Base-by-base conservation (phyloP, 2,888 invertebrate species). In the Chrysolina americana region DNA sequence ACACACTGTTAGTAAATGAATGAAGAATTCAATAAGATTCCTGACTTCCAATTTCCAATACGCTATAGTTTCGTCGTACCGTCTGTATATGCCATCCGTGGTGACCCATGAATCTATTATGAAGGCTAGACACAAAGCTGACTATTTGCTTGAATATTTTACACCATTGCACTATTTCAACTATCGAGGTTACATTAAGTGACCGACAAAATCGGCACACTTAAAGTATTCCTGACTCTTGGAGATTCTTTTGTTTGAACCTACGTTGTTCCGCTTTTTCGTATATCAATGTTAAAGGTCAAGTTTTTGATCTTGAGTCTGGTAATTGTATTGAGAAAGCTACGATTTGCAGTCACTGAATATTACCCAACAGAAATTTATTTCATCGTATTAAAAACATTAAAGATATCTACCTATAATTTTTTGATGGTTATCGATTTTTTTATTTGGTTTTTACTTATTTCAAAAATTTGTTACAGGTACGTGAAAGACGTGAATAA, bases 61-160 rank as follows among this genome's bases (percentile, higher is more conserved):
- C 8, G 36, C 8, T 8, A 36, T 0, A 36, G 36, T 36, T 36
- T 6, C 8, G 3, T 44, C 36, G 56, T 70, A 59, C 66, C 70
- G 56, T 8, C 36, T 62, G 66, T 64, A 59, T 44, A 59, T 47
- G 17, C 48, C 56, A 48, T 62, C 36, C 36, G 0, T 36, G 4
- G 6, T 36, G 36, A 8, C 62, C 41, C 28, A 62, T 70, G 65
- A 70, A 74, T 70, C 50, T 48, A 56, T 74, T 66, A 62, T 66
- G 65, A 66, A 69, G 47, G 65, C 53, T 59, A 65, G 62, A 69
- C 74, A 62, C 56, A 59, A 47, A 65, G 56, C 65, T 48, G 65
- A 69, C 74, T 62, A 74, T 50, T 50, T 70, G 48, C 17, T 21
- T 74, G 65, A 70, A 74, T 74, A 74, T 74, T 74, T 74, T 10